Percentiles rank a stretch among this genome's conserved stretches.
These are phyloP conservation scores for Zaprionus inermis DNA, from an alignment of 1,140 invertebrate species.

Conservation along the genomic window DNA sequence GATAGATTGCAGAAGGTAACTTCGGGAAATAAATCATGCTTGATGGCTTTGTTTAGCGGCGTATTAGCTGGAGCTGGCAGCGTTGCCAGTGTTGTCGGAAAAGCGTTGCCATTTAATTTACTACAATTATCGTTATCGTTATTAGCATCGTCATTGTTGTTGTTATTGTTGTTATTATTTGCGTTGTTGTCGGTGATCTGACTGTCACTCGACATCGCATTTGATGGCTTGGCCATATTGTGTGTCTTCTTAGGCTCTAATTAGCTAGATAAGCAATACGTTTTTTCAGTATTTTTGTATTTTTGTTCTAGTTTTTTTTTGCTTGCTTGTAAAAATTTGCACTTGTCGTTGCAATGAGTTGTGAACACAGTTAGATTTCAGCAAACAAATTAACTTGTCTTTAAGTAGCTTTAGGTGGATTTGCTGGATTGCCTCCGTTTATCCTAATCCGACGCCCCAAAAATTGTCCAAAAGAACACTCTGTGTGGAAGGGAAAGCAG, in stretches of 20 bases:
- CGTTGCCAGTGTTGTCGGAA: slow-evolving; percentile 38
- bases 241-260: slow-evolving; percentile 35
- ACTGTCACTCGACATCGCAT: slow-evolving; percentile 5
- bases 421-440: slow-evolving; percentile 24
- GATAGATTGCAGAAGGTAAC: slow-evolving; percentile 82
- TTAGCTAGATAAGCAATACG: slow-evolving; percentile 7
- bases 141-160: slow-evolving; percentile 27
- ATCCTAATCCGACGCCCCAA: slow-evolving; percentile 12
- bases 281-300: slow-evolving; percentile 3
- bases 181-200: slow-evolving; percentile 13
- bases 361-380: slow-evolving; percentile 54
- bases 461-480: slow-evolving; percentile 17
- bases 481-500: background rate
- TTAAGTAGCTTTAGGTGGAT: slow-evolving; percentile 49
- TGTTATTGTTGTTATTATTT: slow-evolving; percentile 50
- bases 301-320: slow-evolving; percentile 3
- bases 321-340: slow-evolving; percentile 44
- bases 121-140: slow-evolving; percentile 23
- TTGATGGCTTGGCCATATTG: slow-evolving; percentile 41
- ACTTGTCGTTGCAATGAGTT: slow-evolving; percentile 43
- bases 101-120: slow-evolving; percentile 56
- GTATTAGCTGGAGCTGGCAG: slow-evolving; percentile 70
- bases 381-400: slow-evolving; percentile 32
- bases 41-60: slow-evolving; percentile 74
- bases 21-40: slow-evolving; percentile 80